Evolutionary conservation across 2,888 invertebrate species (phyloP).

Genomic region (Dendrolimus houi): DNA sequence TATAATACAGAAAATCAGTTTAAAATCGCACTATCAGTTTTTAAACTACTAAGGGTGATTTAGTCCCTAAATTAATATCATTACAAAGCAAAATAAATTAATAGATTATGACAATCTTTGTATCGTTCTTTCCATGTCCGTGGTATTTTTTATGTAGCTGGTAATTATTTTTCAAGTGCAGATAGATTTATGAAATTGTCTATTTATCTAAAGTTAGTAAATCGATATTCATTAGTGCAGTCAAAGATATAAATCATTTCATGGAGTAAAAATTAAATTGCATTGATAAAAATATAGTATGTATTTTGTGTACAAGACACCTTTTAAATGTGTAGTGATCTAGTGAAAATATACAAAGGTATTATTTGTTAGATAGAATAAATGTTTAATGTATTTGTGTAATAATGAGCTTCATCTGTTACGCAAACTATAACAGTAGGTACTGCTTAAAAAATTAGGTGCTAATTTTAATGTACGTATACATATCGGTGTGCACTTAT

Average conservation of each 20-base stretch:
- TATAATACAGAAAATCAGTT: no score
- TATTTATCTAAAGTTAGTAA: no score
- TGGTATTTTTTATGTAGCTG: no score
- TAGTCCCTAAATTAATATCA: no score
- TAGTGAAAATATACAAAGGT: constrained; percentile 24
- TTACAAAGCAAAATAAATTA: no score
- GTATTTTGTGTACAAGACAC: constrained; percentile 18
- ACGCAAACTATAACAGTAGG: constrained; percentile 38
- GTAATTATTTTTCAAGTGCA: no score
- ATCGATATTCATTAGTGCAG: no score
- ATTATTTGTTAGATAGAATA: constrained; percentile 40
- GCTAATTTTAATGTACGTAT: constrained; percentile 58
- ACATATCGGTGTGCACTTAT: constrained; percentile 54
- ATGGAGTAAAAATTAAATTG: background rate
- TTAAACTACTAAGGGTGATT: no score
- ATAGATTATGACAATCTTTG: no score
- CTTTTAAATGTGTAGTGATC: constrained; percentile 33
- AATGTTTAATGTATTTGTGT: constrained; percentile 55
- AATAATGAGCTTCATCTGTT: constrained; percentile 41
- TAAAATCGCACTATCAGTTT: no score
- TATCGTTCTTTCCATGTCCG: no score
- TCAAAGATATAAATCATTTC: background rate
- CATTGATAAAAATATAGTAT: constrained; percentile 3
- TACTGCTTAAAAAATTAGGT: constrained; percentile 69
- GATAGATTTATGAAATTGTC: no score